These are phyloP conservation scores for Eumacrocentrus americanus DNA, from an alignment of 2,888 invertebrate species.

Conservation along the genomic window DNA sequence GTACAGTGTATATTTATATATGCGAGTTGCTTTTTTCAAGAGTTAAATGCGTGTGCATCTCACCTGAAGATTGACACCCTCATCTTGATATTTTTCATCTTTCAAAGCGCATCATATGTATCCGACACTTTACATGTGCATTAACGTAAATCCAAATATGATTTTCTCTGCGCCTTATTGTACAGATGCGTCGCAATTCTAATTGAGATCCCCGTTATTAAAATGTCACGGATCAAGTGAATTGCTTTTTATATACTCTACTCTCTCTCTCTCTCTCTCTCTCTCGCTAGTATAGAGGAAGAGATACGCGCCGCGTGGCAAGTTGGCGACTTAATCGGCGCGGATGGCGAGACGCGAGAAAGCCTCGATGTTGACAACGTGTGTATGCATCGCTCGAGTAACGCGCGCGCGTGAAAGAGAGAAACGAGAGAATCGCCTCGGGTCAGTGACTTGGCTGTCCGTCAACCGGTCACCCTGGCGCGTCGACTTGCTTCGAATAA, in stretches of 20 bases:
- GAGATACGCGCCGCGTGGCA: conserved; percentile 36
- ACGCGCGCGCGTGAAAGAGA: conserved; percentile 33
- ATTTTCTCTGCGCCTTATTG: background rate
- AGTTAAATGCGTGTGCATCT: background rate
- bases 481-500: conserved; percentile 40
- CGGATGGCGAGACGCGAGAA: conserved; percentile 13
- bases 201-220: conserved; percentile 28
- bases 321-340: conserved; percentile 32
- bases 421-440: conserved; percentile 39
- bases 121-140: conserved; percentile 1
- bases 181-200: conserved; percentile 15
- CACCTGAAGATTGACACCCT: conserved; percentile 8
- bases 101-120: too few relatives aligned
- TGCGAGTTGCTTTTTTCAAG: background rate
- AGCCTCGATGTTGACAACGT: conserved; percentile 10
- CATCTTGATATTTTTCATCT: conserved; percentile 12
- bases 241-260: conserved; percentile 1
- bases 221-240: conserved; percentile 21
- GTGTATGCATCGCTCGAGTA: background rate
- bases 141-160: background rate
- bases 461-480: conserved; percentile 46
- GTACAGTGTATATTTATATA: background rate
- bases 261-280: background rate
- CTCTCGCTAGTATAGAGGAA: conserved; percentile 18
- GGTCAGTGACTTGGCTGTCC: conserved; percentile 48